Percentiles rank a stretch among this genome's conserved stretches.
Evolutionary conservation across 2,888 invertebrate species (phyloP).

Genomic region (Quadroppia sp.): DNA sequence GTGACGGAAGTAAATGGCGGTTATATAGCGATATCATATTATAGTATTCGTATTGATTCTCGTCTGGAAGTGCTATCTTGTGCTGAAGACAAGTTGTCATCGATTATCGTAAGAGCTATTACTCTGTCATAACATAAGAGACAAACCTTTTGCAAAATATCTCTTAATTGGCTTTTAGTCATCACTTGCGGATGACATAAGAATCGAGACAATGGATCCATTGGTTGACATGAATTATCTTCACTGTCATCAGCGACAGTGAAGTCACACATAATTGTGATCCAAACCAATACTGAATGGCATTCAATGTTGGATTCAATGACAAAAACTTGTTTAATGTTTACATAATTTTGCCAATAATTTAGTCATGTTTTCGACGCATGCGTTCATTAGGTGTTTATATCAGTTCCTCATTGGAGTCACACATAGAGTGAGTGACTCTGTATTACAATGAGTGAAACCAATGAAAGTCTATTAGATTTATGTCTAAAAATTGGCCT

Average conservation of each 20-base stretch:
- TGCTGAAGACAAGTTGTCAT: not conserved
- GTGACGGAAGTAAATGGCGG: not conserved
- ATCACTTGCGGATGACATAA: slow-evolving; percentile 10
- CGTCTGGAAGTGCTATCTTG: not conserved
- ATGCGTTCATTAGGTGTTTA: not conserved
- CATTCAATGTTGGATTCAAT: no score
- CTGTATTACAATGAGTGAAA: no score
- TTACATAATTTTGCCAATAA: no score
- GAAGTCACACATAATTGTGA: no score
- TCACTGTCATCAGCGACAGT: not conserved
- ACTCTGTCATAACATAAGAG: not conserved
- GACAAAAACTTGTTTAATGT: no score
- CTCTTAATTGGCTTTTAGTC: not conserved
- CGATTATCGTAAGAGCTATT: not conserved
- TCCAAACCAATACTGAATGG: no score
- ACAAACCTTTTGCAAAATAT: not conserved
- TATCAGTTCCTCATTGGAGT: not conserved
- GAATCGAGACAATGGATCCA: not conserved
- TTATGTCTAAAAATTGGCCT: no score
- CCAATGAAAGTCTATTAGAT: no score
- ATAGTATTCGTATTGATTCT: slow-evolving; percentile 2
- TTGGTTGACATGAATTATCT: no score
- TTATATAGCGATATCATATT: slow-evolving; percentile 19
- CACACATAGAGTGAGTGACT: no score
- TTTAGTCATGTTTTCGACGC: not conserved